Percentiles rank a stretch among this genome's conserved stretches.
Evolutionary conservation across 2,113 vertebrate species (phyloP).

Genomic region (Monopterus albus): DNA sequence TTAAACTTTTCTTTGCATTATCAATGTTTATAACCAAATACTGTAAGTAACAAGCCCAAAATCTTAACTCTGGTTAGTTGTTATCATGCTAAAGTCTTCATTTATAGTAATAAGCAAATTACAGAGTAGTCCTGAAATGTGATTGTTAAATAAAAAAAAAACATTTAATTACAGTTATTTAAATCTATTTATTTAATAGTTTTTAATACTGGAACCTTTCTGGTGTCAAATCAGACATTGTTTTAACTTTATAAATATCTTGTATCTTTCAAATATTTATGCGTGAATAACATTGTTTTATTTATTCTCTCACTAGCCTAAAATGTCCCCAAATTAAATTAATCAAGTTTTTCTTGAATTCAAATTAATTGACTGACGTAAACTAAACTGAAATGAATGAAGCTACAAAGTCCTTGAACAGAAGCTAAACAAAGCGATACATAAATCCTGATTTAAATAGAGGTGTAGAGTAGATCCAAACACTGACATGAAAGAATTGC

Average conservation of each 20-base stretch:
- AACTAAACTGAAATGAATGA: background rate
- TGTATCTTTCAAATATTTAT: no score
- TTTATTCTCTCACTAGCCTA: background rate
- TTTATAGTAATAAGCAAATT: constrained; percentile 1
- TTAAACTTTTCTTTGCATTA: background rate
- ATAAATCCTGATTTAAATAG: constrained; percentile 5
- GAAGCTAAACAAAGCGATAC: background rate
- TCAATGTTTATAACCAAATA: no score
- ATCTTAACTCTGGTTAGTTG: background rate
- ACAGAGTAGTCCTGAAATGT: background rate
- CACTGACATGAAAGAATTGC: background rate
- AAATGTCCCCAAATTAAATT: rapidly evolving
- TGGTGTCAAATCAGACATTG: no score
- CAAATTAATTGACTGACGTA: background rate
- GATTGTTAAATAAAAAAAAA: constrained; percentile 10
- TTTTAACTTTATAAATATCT: no score
- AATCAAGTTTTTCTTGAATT: constrained; percentile 2
- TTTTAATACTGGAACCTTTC: no score
- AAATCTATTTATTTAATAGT: background rate
- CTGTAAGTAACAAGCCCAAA: background rate
- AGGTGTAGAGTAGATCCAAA: background rate
- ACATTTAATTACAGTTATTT: background rate
- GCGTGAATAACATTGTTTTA: no score
- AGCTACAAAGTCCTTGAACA: background rate
- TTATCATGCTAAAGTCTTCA: background rate